These are phyloP conservation scores for Dryas iulia DNA, from an alignment of 1,140 invertebrate species.

Conservation along the genomic window DNA sequence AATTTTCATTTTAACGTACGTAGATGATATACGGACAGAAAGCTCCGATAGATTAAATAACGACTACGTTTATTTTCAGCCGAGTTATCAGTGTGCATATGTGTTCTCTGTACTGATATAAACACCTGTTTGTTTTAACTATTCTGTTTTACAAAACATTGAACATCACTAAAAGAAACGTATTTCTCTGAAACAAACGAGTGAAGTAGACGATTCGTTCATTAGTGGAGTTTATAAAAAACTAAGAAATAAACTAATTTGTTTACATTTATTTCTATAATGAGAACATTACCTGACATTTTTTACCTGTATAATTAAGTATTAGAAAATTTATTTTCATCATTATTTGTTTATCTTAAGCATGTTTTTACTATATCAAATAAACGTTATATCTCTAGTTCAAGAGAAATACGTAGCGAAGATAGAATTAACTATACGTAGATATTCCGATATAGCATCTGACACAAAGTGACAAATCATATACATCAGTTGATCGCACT, in stretches of 20 bases:
- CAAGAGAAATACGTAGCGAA: neutral
- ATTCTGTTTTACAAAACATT: constrained; percentile 17
- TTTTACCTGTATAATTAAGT: too few relatives aligned
- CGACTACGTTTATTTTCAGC: neutral
- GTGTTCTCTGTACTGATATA: neutral
- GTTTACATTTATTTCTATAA: neutral
- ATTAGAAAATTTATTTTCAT: too few relatives aligned
- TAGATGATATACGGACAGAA: neutral
- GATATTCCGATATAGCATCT: neutral
- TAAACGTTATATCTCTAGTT: neutral
- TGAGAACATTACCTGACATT: neutral
- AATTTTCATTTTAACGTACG: constrained; percentile 6
- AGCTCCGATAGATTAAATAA: neutral
- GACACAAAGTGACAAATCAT: constrained; percentile 18
- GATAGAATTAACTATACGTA: neutral
- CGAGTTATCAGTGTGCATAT: neutral
- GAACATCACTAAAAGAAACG: constrained; percentile 7
- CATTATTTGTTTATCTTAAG: too few relatives aligned
- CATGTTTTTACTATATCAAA: too few relatives aligned
- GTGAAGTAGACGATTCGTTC: neutral
- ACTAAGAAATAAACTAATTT: neutral
- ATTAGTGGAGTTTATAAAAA: neutral
- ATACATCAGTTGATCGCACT: constrained; percentile 12
- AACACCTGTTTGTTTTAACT: constrained; percentile 11
- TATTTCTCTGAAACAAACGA: neutral